Conservation (phyloP, 2,888 invertebrate genomes). For the Syritta pipiens region DNA sequence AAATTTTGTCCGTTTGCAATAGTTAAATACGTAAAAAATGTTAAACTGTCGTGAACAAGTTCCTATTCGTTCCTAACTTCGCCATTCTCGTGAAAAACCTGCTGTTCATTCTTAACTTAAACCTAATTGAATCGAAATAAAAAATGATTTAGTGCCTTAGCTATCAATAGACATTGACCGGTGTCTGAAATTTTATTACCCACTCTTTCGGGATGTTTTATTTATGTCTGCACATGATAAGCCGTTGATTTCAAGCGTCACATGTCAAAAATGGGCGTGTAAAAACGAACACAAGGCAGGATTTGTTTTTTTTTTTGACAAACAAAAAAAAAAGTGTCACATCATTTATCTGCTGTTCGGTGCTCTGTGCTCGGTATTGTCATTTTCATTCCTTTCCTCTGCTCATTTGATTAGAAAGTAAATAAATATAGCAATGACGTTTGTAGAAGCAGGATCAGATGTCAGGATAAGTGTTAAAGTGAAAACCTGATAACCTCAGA, state of each 20-base stretch:
- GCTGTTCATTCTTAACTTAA: neutral
- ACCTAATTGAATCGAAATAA: neutral
- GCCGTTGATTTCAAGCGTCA: constrained; percentile 10
- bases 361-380: neutral
- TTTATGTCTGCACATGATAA: constrained; percentile 25
- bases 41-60: no score
- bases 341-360: constrained; percentile 3
- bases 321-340: neutral
- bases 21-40: no score
- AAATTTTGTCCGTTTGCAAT: no score
- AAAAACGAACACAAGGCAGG: neutral
- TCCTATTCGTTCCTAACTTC: no score
- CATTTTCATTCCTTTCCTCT: neutral
- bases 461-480: constrained; percentile 9
- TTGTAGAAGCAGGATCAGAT: neutral
- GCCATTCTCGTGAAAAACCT: no score
- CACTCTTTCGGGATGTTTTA: neutral
- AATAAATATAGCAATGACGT: constrained; percentile 12
- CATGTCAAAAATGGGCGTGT: constrained; percentile 16
- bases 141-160: neutral
- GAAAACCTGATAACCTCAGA: constrained; percentile 16
- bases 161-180: constrained; percentile 25
- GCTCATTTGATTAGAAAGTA: neutral
- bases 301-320: no score
- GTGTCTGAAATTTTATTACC: constrained; percentile 25